These are phyloP conservation scores for Sinentomon sp. DNA, from an alignment of 2,888 invertebrate species.

Conservation along the genomic window DNA sequence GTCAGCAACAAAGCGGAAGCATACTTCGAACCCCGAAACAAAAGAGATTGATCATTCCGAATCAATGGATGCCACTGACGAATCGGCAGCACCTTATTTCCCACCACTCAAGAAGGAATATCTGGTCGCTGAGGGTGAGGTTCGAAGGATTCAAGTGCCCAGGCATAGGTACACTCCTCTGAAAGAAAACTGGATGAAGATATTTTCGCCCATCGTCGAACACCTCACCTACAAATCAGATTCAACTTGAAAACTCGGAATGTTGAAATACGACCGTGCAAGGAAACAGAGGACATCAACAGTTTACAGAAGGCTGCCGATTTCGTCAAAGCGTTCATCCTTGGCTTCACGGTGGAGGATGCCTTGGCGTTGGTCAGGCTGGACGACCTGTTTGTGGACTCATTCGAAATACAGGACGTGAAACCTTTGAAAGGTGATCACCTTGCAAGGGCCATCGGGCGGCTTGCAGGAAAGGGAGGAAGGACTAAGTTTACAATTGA, in stretches of 20 bases:
- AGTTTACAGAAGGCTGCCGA: slow-evolving; percentile 92
- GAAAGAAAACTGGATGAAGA: slow-evolving; percentile 89
- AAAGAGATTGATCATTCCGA: neutral
- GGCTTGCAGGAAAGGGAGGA: slow-evolving; percentile 89
- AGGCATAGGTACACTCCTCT: slow-evolving; percentile 75
- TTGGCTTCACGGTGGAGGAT: slow-evolving; percentile 92
- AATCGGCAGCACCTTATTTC: slow-evolving; percentile 15
- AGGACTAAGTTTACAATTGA: slow-evolving; percentile 94
- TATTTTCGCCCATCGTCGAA: slow-evolving; percentile 85
- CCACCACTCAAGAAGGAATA: slow-evolving; percentile 19
- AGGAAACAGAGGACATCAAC: slow-evolving; percentile 52
- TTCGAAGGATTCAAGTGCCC: slow-evolving; percentile 44
- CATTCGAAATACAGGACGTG: slow-evolving; percentile 89
- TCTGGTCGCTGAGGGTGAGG: slow-evolving; percentile 15
- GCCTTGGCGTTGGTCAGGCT: slow-evolving; percentile 73
- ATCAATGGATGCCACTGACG: too few species aligned
- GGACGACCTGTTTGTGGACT: slow-evolving; percentile 88
- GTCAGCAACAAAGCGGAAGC: too few species aligned
- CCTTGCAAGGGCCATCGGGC: slow-evolving; percentile 78
- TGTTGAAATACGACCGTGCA: slow-evolving; percentile 47
- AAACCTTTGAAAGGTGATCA: slow-evolving; percentile 88
- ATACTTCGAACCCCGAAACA: too few species aligned
- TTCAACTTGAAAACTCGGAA: slow-evolving; percentile 74
- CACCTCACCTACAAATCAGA: slow-evolving; percentile 76
- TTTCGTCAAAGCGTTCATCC: slow-evolving; percentile 85